Evolutionary conservation across 2,888 invertebrate genomes (phyloP), one percentile per base, ranked within the genome.

Genomic region (Meghimatium bilineatum): DNA sequence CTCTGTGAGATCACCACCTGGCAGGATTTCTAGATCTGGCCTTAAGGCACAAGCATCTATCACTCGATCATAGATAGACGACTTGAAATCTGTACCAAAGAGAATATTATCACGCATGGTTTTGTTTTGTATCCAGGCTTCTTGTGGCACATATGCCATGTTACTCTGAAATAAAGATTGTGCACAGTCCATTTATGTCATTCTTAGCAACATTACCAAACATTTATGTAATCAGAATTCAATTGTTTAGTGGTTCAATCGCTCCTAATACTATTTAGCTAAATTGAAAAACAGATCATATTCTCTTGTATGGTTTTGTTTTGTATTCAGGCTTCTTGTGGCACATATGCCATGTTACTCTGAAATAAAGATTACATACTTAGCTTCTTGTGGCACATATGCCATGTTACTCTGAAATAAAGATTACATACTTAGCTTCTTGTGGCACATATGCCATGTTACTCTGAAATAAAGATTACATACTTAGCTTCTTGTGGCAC

Each of bases 91-190:
- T 87, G 96, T 96, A 26, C 98, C 98, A 94, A 99, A 99, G 49
- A 98, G 92, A 87, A 99, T 97, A 94, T 99, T 99, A 91, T 98
- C 97, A 91, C 96, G 96, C 38, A 99, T 94, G 0, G 98, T 97
- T 6, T 97, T 96, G 94, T 99, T 99, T 94, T 99, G 99, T 84
- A 99, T 99, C 99, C 99, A 99, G 0, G 99, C 98, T 86, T 93
- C 92, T 90, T 95, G 95, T 0, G 95, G 93, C 1, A 95, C 95
- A 89, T 95, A 95, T 0, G 95, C 95, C 14, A 94, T 89, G 5
- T 90, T 87, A n/a, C 94, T 95, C 93, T 94, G 88, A 3, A 74
- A 74, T 44, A 44, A 0, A 32, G 23, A 74, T 52, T 14, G 6
- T 66, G 66, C 10, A 1, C 32, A 8, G 20, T 66, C 26, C 12